phyloP scores from a whole-genome alignment of 2,888 invertebrate species.

The Tenodera sinensis region DNA sequence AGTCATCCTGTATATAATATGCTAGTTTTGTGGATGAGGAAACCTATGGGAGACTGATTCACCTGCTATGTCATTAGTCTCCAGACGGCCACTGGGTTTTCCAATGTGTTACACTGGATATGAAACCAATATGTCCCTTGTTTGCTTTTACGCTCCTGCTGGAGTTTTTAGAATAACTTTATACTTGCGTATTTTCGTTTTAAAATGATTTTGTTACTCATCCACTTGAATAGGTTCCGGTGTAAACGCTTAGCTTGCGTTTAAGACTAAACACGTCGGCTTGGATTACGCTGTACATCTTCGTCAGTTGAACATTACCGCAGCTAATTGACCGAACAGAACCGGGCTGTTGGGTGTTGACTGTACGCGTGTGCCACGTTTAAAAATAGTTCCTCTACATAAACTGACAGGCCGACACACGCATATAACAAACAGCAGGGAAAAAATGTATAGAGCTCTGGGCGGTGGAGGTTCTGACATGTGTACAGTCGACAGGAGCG shows the following conservation, averaged over 20 bases:
- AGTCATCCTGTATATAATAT: too few species aligned
- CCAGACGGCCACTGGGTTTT: too few species aligned
- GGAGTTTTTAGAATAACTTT: too few species aligned
- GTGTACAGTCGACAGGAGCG: neutral
- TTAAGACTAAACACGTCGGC: neutral
- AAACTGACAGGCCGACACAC: neutral
- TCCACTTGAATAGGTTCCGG: too few species aligned
- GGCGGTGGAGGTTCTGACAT: neutral
- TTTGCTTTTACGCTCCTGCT: too few species aligned
- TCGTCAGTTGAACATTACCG: neutral
- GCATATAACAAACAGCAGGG: neutral
- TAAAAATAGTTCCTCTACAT: neutral
- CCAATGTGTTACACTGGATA: too few species aligned
- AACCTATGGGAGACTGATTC: too few species aligned
- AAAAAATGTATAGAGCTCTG: neutral
- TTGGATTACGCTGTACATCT: neutral
- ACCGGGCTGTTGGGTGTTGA: neutral
- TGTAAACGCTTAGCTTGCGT: neutral
- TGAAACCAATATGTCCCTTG: too few species aligned
- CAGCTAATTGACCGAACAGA: neutral
- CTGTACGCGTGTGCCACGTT: neutral
- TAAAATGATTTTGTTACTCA: too few species aligned
- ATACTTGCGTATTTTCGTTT: too few species aligned
- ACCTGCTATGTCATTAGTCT: too few species aligned
- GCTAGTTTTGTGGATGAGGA: too few species aligned